Evolutionary conservation across 1,140 invertebrate species (phyloP).

Genomic region (Drosophila teissieri): DNA sequence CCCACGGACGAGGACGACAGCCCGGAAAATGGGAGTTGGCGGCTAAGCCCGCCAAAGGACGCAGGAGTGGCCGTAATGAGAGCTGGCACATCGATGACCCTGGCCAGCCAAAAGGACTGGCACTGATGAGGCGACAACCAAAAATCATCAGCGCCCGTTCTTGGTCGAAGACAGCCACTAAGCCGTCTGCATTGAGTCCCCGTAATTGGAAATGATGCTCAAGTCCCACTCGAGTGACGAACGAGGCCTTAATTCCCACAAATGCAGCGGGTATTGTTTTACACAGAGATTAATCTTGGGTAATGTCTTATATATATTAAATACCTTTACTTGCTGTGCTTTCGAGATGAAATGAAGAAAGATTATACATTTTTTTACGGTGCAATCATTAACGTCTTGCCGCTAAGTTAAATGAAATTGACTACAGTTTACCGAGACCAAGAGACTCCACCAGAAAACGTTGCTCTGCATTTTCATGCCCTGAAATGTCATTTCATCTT

Average conservation of each 20-base stretch:
- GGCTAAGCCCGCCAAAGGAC: conserved; percentile 38
- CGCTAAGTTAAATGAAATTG: conserved; percentile 69
- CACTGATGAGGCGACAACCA: conserved; percentile 26
- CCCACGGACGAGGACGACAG: conserved; percentile 51
- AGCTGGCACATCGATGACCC: conserved; percentile 57
- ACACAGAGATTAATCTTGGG: conserved; percentile 9
- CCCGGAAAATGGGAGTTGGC: conserved; percentile 59
- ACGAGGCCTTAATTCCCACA: conserved; percentile 58
- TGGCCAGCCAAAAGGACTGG: conserved; percentile 28
- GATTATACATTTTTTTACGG: conserved; percentile 4
- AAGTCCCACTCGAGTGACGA: conserved; percentile 61
- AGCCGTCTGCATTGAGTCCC: conserved; percentile 32
- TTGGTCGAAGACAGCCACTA: conserved; percentile 26
- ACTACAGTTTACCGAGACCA: conserved; percentile 59
- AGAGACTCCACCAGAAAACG: conserved; percentile 22
- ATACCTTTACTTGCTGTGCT: too few species aligned
- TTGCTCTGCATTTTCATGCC: conserved; percentile 53
- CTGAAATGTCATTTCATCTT: conserved; percentile 82
- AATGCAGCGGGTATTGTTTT: conserved; percentile 26
- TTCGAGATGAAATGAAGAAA: background rate
- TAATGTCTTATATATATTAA: too few species aligned
- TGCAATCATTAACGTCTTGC: conserved; percentile 59
- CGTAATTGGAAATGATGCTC: conserved; percentile 78
- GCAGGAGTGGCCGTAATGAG: conserved; percentile 53
- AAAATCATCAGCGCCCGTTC: conserved; percentile 50